Base-by-base conservation (phyloP, 1,140 invertebrate species). In the Meteorus sp. region DNA sequence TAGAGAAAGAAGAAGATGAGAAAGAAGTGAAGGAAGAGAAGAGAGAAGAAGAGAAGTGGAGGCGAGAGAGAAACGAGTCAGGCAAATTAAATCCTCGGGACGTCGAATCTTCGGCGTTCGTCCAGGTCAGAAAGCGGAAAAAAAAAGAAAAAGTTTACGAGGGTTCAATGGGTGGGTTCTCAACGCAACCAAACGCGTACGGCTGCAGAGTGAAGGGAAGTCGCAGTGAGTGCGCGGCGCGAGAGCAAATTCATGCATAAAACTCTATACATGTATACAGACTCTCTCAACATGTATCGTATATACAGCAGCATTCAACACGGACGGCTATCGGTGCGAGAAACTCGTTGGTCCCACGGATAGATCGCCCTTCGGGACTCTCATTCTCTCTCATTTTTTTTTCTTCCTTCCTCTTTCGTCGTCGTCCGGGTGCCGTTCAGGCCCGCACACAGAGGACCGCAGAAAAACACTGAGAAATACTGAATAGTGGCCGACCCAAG, bases 61-160 rank as follows among this genome's bases (percentile, higher is more conserved):
- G 11, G 60, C 56, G 59, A 54, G 58, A 56, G 44, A 56, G 47
- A 50, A 58, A 58, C 45, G 56, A 64, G 59, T 69, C 61, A 60
- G 61, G 66, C 67, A 71, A 71, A 69, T 71, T 71, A 67, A 69
- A 69, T 66, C 60, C 63, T 68, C 44, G 50, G 63, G 63, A 56
- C 61, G 61, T 66, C 62, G 60, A 62, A 66, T 65, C 59, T 37
- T 29, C 33, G 25, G 33, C 51, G 31, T 20, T 22, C 43, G 43
- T 25, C 48, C 37, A 33, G 52, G 35, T 23, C 55, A 33, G 13
- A 13, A 23, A 33, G 22, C 53, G 35, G 43, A 52, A 22, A 35
- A 50, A 19, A 25, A 29, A 56, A 52, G 33, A 51, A 56, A 56
- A 60, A 44, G 45, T 63, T 63, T 63, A 63, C 58, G 58, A 63